phyloP scores from a whole-genome alignment of 2,113 vertebrate species.

The Petroica traversi region DNA sequence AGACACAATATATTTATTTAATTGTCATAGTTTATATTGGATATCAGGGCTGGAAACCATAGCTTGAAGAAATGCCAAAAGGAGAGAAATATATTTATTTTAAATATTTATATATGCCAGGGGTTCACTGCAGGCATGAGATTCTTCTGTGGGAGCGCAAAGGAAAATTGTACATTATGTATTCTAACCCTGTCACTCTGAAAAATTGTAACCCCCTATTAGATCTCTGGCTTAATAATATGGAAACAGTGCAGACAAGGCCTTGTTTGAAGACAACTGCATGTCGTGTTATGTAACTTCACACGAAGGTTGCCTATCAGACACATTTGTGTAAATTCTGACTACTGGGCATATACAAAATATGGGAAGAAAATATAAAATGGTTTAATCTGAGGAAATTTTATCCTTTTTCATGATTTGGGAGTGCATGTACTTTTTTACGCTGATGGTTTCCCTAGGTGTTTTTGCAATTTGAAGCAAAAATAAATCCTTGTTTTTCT shows the following conservation, averaged over 20 bases:
- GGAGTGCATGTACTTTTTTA: background rate
- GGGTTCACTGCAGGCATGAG: background rate
- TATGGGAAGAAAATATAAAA: background rate
- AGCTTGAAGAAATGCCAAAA: constrained; percentile 6
- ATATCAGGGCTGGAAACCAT: background rate
- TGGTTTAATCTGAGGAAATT: background rate
- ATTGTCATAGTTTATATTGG: background rate
- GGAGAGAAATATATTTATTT: background rate
- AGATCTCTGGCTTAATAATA: background rate
- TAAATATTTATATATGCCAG: constrained; percentile 20
- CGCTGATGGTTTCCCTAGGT: background rate
- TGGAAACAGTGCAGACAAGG: background rate
- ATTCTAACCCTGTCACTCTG: background rate
- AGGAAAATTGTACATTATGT: background rate
- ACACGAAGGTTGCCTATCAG: background rate
- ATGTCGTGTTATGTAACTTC: background rate
- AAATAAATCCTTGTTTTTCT: background rate
- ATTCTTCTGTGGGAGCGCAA: background rate
- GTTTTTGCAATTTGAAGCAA: background rate
- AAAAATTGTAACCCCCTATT: background rate
- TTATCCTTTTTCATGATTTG: background rate
- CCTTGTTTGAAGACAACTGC: background rate
- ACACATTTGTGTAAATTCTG: background rate
- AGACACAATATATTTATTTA: constrained; percentile 28
- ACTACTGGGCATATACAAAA: background rate